Conservation (phyloP, 1,140 invertebrate genomes). For the Thereuonema tuberculata region DNA sequence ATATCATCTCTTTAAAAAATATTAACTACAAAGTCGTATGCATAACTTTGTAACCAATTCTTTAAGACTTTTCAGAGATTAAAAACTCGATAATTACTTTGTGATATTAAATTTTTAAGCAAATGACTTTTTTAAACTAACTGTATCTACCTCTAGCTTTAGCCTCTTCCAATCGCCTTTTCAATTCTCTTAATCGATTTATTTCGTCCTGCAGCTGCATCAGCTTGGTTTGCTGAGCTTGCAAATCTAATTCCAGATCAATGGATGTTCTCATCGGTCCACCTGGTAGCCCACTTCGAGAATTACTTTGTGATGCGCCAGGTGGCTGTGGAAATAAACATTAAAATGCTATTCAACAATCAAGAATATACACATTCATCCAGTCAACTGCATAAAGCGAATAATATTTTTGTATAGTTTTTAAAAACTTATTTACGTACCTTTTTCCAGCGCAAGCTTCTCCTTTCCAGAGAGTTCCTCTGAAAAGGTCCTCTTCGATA, state of each 20-base stretch:
- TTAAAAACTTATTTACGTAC: not conserved
- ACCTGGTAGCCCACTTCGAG: constrained; percentile 28
- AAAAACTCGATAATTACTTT: not conserved
- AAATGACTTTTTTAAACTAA: not conserved
- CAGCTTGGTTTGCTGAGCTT: constrained; percentile 69
- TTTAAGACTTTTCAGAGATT: not conserved
- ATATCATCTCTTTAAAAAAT: not conserved
- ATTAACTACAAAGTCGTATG: not conserved
- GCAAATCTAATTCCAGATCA: constrained; percentile 80
- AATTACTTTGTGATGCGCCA: constrained; percentile 4
- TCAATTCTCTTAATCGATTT: constrained; percentile 58
- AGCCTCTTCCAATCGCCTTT: constrained; percentile 44
- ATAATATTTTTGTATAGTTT: no score
- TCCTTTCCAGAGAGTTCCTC: constrained; percentile 69
- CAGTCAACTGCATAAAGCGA: no score
- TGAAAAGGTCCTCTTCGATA: constrained; percentile 75
- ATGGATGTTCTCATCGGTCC: constrained; percentile 58
- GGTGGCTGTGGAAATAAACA: not conserved
- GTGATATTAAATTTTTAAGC: not conserved
- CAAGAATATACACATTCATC: no score
- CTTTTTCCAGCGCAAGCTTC: constrained; percentile 61
- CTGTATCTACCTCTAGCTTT: constrained; percentile 39
- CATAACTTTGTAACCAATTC: not conserved
- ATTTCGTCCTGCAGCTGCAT: constrained; percentile 71
- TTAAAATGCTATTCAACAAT: not conserved